These are phyloP conservation scores for Cinclus mexicanus DNA, from an alignment of 2,113 vertebrate genomes.

Conservation along the genomic window DNA sequence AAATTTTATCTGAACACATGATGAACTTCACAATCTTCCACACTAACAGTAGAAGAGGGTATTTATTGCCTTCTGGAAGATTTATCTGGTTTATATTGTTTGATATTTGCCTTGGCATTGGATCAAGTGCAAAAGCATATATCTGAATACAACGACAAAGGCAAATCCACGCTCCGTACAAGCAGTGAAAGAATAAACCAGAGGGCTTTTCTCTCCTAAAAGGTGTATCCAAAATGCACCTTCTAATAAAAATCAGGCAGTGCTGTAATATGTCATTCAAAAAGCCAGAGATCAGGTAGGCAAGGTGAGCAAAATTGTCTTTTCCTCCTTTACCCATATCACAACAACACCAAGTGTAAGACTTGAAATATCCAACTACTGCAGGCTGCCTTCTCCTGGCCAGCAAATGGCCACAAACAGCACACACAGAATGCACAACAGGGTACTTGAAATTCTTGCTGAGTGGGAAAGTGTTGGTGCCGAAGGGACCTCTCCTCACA, in stretches of 20 bases:
- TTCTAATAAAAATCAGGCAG: background rate
- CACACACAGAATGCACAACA: background rate
- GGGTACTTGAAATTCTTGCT: background rate
- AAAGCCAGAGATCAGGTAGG: background rate
- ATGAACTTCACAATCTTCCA: background rate
- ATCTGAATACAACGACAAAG: conserved; percentile 29
- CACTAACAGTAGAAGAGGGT: background rate
- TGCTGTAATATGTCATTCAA: background rate
- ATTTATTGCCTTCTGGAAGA: background rate
- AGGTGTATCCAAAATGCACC: background rate
- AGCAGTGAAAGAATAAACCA: background rate
- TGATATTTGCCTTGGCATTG: conserved; percentile 51
- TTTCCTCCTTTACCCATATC: background rate
- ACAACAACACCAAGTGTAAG: fast-evolving
- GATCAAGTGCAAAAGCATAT: conserved; percentile 11
- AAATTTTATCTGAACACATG: background rate
- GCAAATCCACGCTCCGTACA: background rate
- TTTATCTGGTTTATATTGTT: conserved; percentile 37
- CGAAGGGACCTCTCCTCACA: background rate
- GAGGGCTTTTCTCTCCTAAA: background rate
- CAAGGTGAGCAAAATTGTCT: background rate
- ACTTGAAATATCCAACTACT: background rate
- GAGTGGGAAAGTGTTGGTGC: background rate
- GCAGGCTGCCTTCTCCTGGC: background rate
- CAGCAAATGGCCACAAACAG: background rate